Evolutionary conservation across 2,797 vertebrate species (phyloP).

Genomic region (Sebastes hubbsi): DNA sequence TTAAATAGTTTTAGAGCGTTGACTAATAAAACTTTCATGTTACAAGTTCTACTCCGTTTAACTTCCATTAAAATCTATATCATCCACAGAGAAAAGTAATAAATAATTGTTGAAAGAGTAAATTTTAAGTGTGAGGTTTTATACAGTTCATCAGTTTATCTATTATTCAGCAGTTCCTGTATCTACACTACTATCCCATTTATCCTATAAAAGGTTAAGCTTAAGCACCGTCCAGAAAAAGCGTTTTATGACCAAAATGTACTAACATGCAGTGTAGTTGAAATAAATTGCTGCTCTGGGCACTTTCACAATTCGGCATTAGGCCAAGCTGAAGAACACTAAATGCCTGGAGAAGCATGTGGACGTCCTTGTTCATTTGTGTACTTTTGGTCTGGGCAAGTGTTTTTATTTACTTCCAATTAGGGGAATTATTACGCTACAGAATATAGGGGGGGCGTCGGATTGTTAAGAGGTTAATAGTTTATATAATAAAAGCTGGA

Average conservation of each 20-base stretch:
- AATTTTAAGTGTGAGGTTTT: not conserved
- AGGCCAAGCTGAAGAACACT: not conserved
- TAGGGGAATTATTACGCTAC: not conserved
- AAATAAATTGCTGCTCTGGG: not conserved
- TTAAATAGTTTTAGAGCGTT: not conserved
- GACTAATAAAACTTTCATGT: not conserved
- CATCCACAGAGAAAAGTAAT: not conserved
- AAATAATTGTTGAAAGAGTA: not conserved
- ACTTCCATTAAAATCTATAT: not conserved
- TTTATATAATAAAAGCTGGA: not conserved
- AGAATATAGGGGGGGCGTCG: not conserved
- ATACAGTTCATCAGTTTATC: not conserved
- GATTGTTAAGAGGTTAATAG: not conserved
- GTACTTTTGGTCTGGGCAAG: not conserved
- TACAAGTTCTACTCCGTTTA: not conserved
- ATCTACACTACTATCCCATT: not conserved
- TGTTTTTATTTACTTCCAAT: not conserved
- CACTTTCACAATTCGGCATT: not conserved
- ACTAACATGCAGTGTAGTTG: not conserved
- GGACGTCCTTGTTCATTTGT: not conserved
- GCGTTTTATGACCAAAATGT: constrained; percentile 6
- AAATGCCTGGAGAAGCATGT: not conserved
- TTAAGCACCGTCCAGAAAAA: not conserved
- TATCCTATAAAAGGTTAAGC: not conserved
- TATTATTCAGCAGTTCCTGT: not conserved